Percentiles rank a stretch among this genome's conserved stretches.
These are phyloP conservation scores for Megaceryle maxima DNA, from an alignment of 2,113 vertebrate genomes.

Conservation along the genomic window DNA sequence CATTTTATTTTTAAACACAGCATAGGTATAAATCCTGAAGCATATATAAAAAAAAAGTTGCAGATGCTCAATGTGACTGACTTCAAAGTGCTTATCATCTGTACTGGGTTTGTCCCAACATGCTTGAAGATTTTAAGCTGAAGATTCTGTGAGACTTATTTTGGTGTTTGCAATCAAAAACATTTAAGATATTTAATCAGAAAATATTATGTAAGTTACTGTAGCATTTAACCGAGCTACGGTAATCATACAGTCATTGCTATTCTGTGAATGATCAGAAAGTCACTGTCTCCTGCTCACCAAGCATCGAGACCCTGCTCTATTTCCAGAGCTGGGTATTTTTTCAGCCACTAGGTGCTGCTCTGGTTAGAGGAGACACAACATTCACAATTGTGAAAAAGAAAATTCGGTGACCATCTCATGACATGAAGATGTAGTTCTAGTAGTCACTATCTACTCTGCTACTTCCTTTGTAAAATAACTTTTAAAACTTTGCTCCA, in stretches of 20 bases:
- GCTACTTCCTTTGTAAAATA: background rate
- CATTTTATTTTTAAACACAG: background rate
- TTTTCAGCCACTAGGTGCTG: slow-evolving; percentile 53
- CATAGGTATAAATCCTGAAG: background rate
- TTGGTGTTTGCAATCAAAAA: background rate
- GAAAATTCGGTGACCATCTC: background rate
- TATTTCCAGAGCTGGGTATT: background rate
- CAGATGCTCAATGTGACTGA: too few species aligned
- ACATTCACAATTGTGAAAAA: background rate
- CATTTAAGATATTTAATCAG: background rate
- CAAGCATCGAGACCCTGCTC: background rate
- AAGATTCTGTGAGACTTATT: background rate
- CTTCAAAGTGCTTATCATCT: background rate
- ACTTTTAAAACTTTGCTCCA: background rate
- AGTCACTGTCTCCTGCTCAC: background rate
- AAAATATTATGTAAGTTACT: background rate
- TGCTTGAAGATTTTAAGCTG: background rate
- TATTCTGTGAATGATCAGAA: background rate
- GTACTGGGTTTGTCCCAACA: background rate
- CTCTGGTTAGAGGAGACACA: slow-evolving; percentile 26
- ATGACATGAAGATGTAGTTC: background rate
- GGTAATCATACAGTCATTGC: background rate
- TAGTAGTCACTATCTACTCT: background rate
- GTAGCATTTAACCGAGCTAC: background rate
- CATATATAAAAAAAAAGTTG: too few species aligned